Evolutionary conservation across 2,888 invertebrate genomes (phyloP).

Genomic region (Entomobrya multifasciata): DNA sequence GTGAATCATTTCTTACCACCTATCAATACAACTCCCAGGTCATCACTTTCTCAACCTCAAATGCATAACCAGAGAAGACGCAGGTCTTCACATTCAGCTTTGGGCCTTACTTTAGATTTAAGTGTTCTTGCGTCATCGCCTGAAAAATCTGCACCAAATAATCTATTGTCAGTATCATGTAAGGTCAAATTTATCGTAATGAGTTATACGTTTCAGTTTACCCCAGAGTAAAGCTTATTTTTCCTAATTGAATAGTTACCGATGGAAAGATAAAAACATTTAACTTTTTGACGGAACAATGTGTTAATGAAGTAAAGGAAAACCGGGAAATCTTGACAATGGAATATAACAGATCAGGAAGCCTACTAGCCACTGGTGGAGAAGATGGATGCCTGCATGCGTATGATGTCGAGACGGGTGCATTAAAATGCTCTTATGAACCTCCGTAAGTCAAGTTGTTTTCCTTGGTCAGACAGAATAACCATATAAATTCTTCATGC

Average conservation of each 20-base stretch:
- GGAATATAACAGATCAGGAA: conserved; percentile 84
- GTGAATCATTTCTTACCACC: conserved; percentile 52
- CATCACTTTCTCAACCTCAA: conserved; percentile 8
- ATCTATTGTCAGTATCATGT: conserved; percentile 72
- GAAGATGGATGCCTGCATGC: conserved; percentile 85
- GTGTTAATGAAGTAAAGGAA: conserved; percentile 86
- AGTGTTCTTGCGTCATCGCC: background rate
- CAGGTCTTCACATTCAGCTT: conserved; percentile 48
- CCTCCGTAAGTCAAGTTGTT: conserved; percentile 73
- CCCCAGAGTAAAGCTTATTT: too few species aligned
- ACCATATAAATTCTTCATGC: too few species aligned
- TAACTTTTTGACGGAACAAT: conserved; percentile 86
- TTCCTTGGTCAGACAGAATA: too few species aligned
- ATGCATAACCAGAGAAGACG: background rate
- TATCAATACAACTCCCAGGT: background rate
- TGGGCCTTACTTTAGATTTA: conserved; percentile 21
- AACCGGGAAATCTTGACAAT: conserved; percentile 85
- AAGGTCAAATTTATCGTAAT: background rate
- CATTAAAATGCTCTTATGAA: conserved; percentile 59
- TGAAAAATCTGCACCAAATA: conserved; percentile 46
- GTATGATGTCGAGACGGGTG: conserved; percentile 86
- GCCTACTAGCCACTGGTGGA: conserved; percentile 85
- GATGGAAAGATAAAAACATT: conserved; percentile 87
- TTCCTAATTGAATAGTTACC: conserved; percentile 83
- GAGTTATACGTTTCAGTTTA: too few species aligned